A percentile compares a stretch with the other conserved stretches of the same genome.
Evolutionary conservation across 1,140 invertebrate genomes (phyloP).

Genomic region (Drosophila tropicalis): DNA sequence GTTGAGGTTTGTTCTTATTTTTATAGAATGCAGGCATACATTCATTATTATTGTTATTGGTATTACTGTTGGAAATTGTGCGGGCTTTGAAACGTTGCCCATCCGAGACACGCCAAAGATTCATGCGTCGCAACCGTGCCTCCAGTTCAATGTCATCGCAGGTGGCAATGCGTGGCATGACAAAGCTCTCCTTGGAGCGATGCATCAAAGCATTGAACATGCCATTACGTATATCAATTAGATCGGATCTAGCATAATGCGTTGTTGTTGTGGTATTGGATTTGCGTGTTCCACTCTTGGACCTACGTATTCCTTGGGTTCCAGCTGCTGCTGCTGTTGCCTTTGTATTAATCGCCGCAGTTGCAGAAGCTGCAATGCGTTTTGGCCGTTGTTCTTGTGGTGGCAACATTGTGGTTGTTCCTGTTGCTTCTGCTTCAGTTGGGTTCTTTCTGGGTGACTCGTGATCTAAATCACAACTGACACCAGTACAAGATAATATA

Average conservation of each 20-base stretch:
- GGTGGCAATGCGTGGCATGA: constrained; percentile 73
- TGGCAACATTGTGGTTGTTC: background rate
- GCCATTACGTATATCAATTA: constrained; percentile 67
- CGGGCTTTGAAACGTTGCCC: constrained; percentile 37
- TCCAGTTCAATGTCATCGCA: constrained; percentile 80
- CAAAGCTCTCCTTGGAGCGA: constrained; percentile 51
- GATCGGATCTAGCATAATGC: constrained; percentile 57
- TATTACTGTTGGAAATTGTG: constrained; percentile 26
- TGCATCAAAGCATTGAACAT: constrained; percentile 59
- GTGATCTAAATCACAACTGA: constrained; percentile 70
- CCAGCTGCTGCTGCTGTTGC: background rate
- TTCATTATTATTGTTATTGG: constrained; percentile 48
- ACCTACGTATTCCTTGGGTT: background rate
- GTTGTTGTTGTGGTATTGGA: background rate
- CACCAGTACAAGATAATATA: constrained; percentile 65
- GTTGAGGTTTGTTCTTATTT: constrained; percentile 61
- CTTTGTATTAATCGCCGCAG: constrained; percentile 1
- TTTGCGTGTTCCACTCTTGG: constrained; percentile 23
- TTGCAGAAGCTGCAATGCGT: background rate
- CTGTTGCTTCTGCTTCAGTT: constrained; percentile 2
- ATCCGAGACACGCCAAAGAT: constrained; percentile 65
- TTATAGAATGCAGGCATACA: constrained; percentile 73
- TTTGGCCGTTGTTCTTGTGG: constrained; percentile 26
- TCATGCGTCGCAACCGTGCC: constrained; percentile 70
- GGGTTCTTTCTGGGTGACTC: constrained; percentile 44